Evolutionary conservation across 1,140 invertebrate species (phyloP), one percentile per base, ranked within the genome.

Genomic region (Cotesia glomerata): DNA sequence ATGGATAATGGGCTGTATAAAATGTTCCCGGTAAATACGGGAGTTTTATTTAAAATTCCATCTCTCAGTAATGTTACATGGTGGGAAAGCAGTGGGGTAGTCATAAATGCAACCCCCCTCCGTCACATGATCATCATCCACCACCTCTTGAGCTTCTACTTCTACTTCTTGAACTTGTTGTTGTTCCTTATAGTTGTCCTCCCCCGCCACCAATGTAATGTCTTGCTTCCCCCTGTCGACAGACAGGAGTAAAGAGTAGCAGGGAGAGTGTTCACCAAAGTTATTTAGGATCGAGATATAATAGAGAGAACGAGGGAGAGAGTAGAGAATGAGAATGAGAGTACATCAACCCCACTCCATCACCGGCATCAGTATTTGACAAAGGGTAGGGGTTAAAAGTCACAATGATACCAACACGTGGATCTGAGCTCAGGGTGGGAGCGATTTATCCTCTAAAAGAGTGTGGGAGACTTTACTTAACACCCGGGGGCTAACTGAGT

Each of bases 211-310:
- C 56, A 67, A 13, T 39, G 39, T 36, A 67, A 13, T 39, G 39
- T 36, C 16, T 26, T 49, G 39, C 14, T 67, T 67, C 49, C 65
- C 65, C 65, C 49, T 67, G 26, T 26, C 65, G 65, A 67, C 49
- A 49, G 16, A 36, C 34, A 13, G 54, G 54, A 69, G 67, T 59
- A 16, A 32, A 39, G 78, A 79, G 80, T 78, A 82, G 80, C 79
- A 82, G 81, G 78, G 82, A 83, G 82, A 75, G 80, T 79, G 77
- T 78, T 81, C 76, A 74, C 75, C 76, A 75, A 79, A 79, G 75
- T 78, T 77, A 77, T 78, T 76, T 77, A 77, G 78, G 81, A 76
- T 74, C 45, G 66, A 71, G 66, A 58, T 58, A 58, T 58, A 58
- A 58, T 58, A 75, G 78, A 76, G 75, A 76, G 78, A 77, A 78